Evolutionary conservation across 2,797 vertebrate genomes (phyloP).

Genomic region (Vespertilio murinus): DNA sequence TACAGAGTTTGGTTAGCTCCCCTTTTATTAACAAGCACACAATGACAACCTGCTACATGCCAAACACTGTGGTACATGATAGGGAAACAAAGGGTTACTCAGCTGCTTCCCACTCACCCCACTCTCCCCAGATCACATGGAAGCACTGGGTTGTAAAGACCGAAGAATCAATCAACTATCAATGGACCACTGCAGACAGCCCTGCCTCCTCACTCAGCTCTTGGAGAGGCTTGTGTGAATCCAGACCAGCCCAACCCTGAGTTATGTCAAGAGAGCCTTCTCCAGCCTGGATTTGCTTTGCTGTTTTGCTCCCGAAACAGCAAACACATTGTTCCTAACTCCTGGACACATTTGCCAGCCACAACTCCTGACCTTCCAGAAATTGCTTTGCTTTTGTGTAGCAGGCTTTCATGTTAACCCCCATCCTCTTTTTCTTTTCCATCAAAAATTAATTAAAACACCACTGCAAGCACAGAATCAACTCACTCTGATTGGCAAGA

Average conservation of each 20-base stretch:
- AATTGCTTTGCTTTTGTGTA: conserved; percentile 47
- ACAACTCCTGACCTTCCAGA: conserved; percentile 42
- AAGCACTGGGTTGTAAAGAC: not conserved
- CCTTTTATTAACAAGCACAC: not conserved
- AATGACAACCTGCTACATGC: rapidly evolving
- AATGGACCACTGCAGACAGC: no score
- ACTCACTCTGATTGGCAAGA: not conserved
- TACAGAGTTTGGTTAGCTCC: not conserved
- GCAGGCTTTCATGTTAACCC: conserved; percentile 55
- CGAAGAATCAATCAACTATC: not conserved
- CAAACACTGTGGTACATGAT: not conserved
- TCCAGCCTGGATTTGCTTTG: not conserved
- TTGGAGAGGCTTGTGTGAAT: not conserved
- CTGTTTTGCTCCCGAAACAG: not conserved
- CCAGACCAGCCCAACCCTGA: not conserved
- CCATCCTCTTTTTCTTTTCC: not conserved
- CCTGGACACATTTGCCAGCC: not conserved
- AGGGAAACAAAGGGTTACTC: not conserved
- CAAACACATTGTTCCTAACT: not conserved
- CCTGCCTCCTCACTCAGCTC: not conserved
- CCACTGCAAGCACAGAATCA: not conserved
- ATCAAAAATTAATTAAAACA: conserved; percentile 65
- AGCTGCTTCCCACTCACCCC: not conserved
- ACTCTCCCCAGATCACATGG: not conserved
- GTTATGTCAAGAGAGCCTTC: not conserved